These are phyloP conservation scores for Stegostoma tigrinum DNA, from an alignment of 2,113 vertebrate species.

Conservation along the genomic window DNA sequence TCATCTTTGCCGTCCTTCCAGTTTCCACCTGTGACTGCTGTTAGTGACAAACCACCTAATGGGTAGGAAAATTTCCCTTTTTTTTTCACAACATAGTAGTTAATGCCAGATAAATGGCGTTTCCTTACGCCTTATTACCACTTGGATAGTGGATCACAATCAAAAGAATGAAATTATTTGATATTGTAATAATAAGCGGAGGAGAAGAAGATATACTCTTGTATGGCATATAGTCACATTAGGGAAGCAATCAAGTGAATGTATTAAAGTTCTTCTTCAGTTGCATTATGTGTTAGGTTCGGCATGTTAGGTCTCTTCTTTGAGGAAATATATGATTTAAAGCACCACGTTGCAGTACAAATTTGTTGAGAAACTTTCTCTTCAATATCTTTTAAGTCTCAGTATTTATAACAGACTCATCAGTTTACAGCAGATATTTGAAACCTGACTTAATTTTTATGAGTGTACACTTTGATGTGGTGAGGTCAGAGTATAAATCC, in stretches of 20 bases:
- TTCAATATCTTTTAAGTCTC: neutral
- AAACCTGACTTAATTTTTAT: neutral
- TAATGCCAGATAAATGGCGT: no score
- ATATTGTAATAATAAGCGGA: neutral
- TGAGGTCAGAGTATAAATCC: neutral
- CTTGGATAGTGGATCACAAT: neutral
- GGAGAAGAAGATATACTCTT: neutral
- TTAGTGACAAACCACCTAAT: slow-evolving; percentile 49
- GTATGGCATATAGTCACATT: neutral
- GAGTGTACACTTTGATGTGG: neutral
- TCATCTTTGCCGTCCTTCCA: slow-evolving; percentile 39
- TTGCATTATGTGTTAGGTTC: neutral
- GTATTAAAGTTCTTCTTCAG: neutral
- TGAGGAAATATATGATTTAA: neutral
- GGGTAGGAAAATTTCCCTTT: slow-evolving; percentile 46
- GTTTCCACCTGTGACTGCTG: slow-evolving; percentile 40
- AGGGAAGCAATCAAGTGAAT: neutral
- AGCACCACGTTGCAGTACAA: neutral
- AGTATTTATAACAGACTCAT: neutral
- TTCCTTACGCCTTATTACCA: neutral
- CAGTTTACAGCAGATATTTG: neutral
- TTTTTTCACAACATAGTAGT: neutral
- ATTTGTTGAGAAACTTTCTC: neutral
- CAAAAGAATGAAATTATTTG: neutral
- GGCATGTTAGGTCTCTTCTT: neutral